Percentiles rank a stretch among this genome's conserved stretches.
These are phyloP conservation scores for Labrus mixtus DNA, from an alignment of 2,113 vertebrate genomes.

Conservation along the genomic window DNA sequence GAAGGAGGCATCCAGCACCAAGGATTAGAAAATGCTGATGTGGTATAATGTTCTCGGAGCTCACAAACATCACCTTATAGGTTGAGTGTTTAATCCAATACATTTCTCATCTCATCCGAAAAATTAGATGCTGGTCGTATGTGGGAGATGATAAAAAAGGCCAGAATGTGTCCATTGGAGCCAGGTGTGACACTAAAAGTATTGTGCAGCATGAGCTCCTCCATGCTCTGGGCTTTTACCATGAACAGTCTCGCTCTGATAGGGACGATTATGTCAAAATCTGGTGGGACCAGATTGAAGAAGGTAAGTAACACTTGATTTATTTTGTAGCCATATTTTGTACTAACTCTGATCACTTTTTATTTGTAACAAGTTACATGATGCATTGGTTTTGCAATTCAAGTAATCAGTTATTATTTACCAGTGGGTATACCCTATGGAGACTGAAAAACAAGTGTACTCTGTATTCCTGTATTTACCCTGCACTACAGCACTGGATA, in stretches of 20 bases:
- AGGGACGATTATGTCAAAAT: constrained; percentile 93
- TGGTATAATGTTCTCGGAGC: not conserved
- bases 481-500: no score
- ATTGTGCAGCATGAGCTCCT: constrained; percentile 92
- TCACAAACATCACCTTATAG: not conserved
- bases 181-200: constrained; percentile 88
- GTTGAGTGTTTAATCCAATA: not conserved
- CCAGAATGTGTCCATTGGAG: constrained; percentile 90
- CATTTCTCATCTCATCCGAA: not conserved
- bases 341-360: no score
- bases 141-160: constrained; percentile 87
- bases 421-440: no score
- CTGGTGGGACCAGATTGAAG: constrained; percentile 89
- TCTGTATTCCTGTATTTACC: no score
- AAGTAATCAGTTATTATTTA: no score
- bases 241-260: constrained; percentile 92
- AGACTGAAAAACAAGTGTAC: no score
- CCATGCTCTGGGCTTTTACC: constrained; percentile 93
- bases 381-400: no score
- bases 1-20: not conserved
- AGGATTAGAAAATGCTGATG: constrained; percentile 23
- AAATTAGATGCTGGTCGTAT: constrained; percentile 91
- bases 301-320: constrained; percentile 77
- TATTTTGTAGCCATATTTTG: no score
- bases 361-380: no score